Evolutionary conservation across 2,888 invertebrate species (phyloP).

Genomic region (Cacoxenus indagator): DNA sequence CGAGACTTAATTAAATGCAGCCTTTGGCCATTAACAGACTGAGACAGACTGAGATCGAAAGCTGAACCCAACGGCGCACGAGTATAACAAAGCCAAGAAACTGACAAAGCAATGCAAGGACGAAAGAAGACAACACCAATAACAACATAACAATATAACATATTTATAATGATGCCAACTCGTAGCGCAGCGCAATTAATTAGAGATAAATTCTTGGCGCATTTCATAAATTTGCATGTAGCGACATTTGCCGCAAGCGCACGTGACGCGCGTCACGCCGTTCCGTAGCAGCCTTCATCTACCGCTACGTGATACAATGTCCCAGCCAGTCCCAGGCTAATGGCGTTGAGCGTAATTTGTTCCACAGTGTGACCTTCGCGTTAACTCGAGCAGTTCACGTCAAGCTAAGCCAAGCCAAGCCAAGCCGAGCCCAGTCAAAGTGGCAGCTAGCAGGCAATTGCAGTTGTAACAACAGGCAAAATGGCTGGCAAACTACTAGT

Average conservation of each 20-base stretch:
- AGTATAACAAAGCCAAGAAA: background rate
- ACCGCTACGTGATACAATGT: too few relatives aligned
- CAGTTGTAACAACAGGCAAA: too few relatives aligned
- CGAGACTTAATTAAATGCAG: background rate
- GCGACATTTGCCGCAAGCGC: background rate
- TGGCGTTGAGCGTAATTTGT: background rate
- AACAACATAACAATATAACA: background rate
- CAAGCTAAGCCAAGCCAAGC: too few relatives aligned
- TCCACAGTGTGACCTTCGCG: background rate
- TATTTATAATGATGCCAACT: background rate
- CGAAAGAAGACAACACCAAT: background rate
- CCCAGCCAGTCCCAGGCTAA: too few relatives aligned
- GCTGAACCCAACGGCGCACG: too few relatives aligned
- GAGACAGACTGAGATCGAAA: background rate
- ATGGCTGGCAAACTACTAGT: too few relatives aligned
- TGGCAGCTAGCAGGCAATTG: too few relatives aligned
- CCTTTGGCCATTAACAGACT: background rate
- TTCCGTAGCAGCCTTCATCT: too few relatives aligned
- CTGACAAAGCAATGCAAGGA: background rate
- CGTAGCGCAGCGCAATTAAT: background rate
- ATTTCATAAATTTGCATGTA: conserved; percentile 9
- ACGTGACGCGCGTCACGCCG: too few relatives aligned
- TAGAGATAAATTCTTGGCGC: background rate
- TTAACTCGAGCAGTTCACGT: background rate
- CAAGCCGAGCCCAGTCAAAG: too few relatives aligned